A percentile compares a stretch with the other conserved stretches of the same genome.
Conservation (phyloP, 2,113 vertebrate genomes). For the Entomyzon cyanotis region DNA sequence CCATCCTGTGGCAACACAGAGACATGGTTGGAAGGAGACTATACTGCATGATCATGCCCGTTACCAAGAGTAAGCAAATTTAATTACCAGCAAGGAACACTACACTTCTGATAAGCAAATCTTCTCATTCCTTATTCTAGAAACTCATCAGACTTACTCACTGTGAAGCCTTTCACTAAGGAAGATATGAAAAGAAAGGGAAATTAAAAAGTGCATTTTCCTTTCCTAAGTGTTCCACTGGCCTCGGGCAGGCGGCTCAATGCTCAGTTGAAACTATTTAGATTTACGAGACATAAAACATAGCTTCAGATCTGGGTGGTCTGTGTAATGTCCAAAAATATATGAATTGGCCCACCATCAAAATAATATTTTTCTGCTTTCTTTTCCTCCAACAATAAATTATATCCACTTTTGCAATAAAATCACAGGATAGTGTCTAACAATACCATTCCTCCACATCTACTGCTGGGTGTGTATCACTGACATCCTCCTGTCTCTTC, state of each 20-base stretch:
- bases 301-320: conserved; percentile 63
- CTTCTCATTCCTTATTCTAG: not conserved
- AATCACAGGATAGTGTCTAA: not conserved
- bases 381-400: conserved; percentile 58
- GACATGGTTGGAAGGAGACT: not conserved
- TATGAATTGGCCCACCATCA: conserved; percentile 60
- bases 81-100: not conserved
- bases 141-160: not conserved
- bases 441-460: not conserved
- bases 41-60: not conserved
- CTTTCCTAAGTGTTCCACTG: not conserved
- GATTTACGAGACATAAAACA: conserved; percentile 56
- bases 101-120: not conserved
- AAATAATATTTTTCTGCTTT: conserved; percentile 60
- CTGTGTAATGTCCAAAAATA: conserved; percentile 59
- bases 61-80: not conserved
- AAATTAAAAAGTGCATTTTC: conserved; percentile 22
- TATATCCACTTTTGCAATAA: conserved; percentile 47
- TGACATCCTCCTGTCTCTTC: not conserved
- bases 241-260: conserved; percentile 25
- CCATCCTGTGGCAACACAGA: not conserved
- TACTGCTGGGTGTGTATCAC: not conserved
- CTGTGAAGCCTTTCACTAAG: not conserved
- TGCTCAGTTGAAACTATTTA: conserved; percentile 28
- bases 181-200: not conserved